Conservation (phyloP, 1,140 invertebrate genomes). For the Ditylenchus dipsaci region DNA sequence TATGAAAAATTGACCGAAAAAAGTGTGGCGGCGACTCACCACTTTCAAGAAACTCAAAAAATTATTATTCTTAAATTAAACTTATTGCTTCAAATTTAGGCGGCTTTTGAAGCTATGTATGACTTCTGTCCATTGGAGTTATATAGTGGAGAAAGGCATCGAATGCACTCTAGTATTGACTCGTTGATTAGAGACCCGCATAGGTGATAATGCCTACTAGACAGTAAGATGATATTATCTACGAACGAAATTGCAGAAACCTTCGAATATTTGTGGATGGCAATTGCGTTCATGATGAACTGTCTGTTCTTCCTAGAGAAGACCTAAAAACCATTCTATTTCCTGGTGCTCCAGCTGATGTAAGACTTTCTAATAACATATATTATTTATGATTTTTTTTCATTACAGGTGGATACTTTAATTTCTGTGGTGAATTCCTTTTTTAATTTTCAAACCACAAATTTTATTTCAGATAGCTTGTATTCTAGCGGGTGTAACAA, state of each 20-base stretch:
- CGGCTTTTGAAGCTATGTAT: conserved; percentile 49
- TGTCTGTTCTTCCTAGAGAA: neutral
- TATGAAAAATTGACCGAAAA: no score
- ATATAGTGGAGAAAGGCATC: conserved; percentile 44
- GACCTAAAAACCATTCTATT: conserved; percentile 42
- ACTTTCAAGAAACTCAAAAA: no score
- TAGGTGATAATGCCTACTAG: neutral
- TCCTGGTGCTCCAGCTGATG: conserved; percentile 19
- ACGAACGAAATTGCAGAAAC: conserved; percentile 40
- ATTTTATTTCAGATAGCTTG: conserved; percentile 19
- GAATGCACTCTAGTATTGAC: conserved; percentile 45
- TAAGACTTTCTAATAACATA: neutral
- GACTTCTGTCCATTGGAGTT: conserved; percentile 56
- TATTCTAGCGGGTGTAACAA: conserved; percentile 42
- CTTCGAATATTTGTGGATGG: conserved; percentile 54
- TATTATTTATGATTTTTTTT: no score
- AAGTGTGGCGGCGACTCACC: no score
- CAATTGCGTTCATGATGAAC: conserved; percentile 43
- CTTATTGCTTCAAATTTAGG: conserved; percentile 50
- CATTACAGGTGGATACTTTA: conserved; percentile 12
- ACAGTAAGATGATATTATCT: no score
- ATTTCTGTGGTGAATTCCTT: conserved; percentile 21
- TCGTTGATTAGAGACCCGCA: conserved; percentile 50
- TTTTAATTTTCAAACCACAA: conserved; percentile 2
- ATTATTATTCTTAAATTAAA: conserved; percentile 23